Conservation (phyloP, 2,888 invertebrate species). For the Thecocarcelia acutangulata region DNA sequence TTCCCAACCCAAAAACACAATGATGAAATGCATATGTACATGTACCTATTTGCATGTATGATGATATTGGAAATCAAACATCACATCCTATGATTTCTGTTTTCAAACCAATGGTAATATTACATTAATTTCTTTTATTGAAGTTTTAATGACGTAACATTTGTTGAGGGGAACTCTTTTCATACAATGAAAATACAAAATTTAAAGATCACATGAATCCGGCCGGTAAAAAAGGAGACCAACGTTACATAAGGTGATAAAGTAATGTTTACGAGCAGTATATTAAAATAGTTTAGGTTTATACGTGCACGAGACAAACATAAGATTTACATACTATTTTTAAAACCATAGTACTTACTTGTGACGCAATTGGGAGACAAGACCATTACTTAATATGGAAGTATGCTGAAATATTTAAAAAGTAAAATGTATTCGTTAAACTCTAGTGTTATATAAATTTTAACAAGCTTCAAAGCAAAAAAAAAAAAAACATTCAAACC, state of each 20-base stretch:
- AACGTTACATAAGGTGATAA: slow-evolving; percentile 43
- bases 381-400: slow-evolving; percentile 75
- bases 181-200: background rate
- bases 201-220: slow-evolving; percentile 51
- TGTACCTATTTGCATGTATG: no score
- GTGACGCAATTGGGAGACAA: slow-evolving; percentile 75
- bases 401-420: slow-evolving; percentile 72
- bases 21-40: no score
- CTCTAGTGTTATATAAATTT: slow-evolving; percentile 2
- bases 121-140: background rate
- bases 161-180: background rate
- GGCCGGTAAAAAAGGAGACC: slow-evolving; percentile 38
- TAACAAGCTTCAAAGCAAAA: background rate
- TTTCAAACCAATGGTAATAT: no score
- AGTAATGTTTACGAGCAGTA: background rate
- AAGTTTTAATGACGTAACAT: slow-evolving; percentile 58
- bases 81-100: no score
- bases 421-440: background rate
- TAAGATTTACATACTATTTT: background rate
- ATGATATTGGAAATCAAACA: no score
- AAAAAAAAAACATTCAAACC: background rate
- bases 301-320: background rate
- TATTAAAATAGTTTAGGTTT: background rate
- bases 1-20: no score
- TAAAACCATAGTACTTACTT: slow-evolving; percentile 79